Conservation (phyloP, 2,113 vertebrate genomes). For the Raja brachyura region DNA sequence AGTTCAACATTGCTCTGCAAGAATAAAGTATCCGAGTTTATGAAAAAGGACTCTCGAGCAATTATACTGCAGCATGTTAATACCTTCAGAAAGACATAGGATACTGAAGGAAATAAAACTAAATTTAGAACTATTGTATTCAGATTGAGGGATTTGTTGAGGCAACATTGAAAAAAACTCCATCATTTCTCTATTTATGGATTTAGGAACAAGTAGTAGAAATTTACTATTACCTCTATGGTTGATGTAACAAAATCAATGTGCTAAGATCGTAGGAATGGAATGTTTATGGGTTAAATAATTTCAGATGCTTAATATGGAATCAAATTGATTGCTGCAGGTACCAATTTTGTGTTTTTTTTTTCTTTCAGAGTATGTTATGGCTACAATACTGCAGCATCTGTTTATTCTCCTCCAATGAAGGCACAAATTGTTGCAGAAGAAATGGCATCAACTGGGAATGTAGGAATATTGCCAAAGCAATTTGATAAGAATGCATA, state of each 20-base stretch:
- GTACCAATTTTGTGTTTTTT: conserved; percentile 40
- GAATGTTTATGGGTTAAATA: not conserved
- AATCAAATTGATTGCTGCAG: not conserved
- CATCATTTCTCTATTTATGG: not conserved
- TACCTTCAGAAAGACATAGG: not conserved
- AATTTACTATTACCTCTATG: not conserved
- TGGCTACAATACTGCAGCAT: conserved; percentile 63
- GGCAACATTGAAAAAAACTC: not conserved
- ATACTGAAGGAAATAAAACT: not conserved
- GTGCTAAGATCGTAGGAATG: not conserved
- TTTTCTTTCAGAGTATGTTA: conserved; percentile 58
- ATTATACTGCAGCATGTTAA: not conserved
- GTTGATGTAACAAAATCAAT: not conserved
- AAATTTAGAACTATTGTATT: not conserved
- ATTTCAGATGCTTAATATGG: not conserved
- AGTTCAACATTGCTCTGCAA: no score
- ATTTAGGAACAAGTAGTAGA: not conserved
- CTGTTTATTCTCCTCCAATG: conserved; percentile 63
- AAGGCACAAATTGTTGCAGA: conserved; percentile 58
- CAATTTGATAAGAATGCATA: conserved; percentile 78
- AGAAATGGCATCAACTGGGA: conserved; percentile 47
- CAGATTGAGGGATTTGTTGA: not conserved
- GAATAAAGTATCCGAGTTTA: no score
- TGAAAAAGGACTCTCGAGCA: not conserved
- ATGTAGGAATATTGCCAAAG: conserved; percentile 50